Evolutionary conservation across 2,888 invertebrate species (phyloP), one percentile per base, ranked within the genome.

Genomic region (Emmelina monodactyla): DNA sequence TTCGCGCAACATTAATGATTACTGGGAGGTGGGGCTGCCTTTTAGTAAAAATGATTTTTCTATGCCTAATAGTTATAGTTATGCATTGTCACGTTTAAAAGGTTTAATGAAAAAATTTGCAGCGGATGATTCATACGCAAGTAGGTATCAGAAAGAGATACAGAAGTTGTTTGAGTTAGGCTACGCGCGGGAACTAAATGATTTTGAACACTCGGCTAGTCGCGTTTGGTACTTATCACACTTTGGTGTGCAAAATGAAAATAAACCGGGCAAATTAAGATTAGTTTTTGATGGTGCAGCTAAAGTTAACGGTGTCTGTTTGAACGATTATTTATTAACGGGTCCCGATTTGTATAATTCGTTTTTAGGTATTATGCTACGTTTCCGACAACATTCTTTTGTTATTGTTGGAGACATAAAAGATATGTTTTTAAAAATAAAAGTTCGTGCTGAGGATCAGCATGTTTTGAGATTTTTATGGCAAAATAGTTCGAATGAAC

Each of bases 281-380:
- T 22, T 46, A 12, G 46, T 46, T 2, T 46, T 40, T 34, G 44
- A 46, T 31, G 32, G 37, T 14, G 46, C 42, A 1, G 41, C 35
- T 9, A 45, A 44, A 31, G 41, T 42, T 2, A 32, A 41, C 7
- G 41, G 42, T 22, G 32, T 37, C 9, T 40, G 37, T 25, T 32
- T 44, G 1, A 43, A 43, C 28, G 39, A 38, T 35, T 41, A 34
- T 30, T 29, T 42, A 11, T 19, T 40, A 3, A 40, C 39, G 1
- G 47, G 43, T 2, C 42, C 45, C 6, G 47, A 47, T 28, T 38
- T 47, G 16, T 42, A 41, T 31, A 42, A 42, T 28, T 45, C 47
- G 1, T 32, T 45, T 4, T 34, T 44, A 22, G 44, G 45, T 7
- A 44, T 44, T 12, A 40, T 46, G 42, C 37, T 46, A 10, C 33